Base-by-base conservation (phyloP, 37 sponge, comb jelly and placozoan species). In the Oscarella lobularis region DNA sequence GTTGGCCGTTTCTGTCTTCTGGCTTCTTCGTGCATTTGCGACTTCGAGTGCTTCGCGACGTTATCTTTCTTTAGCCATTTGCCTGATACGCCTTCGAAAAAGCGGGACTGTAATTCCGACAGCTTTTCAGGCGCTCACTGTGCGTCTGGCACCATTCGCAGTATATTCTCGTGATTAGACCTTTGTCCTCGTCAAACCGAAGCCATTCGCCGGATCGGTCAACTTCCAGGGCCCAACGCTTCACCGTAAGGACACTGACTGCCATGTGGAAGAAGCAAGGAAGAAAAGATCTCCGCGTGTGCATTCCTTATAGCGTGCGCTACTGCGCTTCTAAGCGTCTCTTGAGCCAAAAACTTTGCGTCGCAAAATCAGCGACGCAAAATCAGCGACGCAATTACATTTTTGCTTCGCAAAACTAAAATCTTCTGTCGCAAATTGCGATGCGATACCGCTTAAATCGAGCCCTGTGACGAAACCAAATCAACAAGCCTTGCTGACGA, bases 11-110 rank as follows among this genome's bases (percentile, higher is more conserved):
- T 4, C 31, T 68, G 35, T 5, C 29, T 68, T 32, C 33, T 20
- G 29, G 55, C 74, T 78, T 78, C 76, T 68, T 4, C 3, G 36
- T 75, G 79, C 38, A 78, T 78, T 36, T 78, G 74, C 4, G 74
- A 70, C 31, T 36, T 31, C 76, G 32, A 5, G 27, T 78, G 79
- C 79, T 78, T 78, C 37, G 2, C 36, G 33, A 78, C 76, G 20
- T 78, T 78, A 74, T 78, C 79, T 74, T 78, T 78, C 74, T 78
- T 78, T 36, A 78, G 38, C 74, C 74, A 73, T 39, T 36, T 78
- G 32, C 79, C 79, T 31, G 30, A 31, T 38, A 78, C 36, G 38
- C 79, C 79, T 5, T 75, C 37, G 27, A 78, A 37, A 73, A 78
- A 3, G 79, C 30, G 29, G 38, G 30, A 38, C 76, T 78, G 73